Evolutionary conservation across 23 tunicate genomes (phyloP).

Genomic region (Pegea sp.): DNA sequence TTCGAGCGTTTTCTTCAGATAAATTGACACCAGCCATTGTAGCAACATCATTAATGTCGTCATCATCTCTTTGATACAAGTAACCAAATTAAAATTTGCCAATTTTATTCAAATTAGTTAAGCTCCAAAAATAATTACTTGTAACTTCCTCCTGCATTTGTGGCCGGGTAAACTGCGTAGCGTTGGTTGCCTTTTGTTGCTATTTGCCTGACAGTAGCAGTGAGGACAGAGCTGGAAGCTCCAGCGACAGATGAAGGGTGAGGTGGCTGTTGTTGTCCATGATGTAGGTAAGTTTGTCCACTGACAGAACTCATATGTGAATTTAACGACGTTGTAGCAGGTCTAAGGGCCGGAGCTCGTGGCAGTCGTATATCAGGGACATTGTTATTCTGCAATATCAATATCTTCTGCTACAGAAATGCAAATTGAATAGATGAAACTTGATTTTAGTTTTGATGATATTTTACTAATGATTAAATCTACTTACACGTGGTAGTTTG

Average conservation of each 20-base stretch:
- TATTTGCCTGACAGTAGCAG: slow-evolving; percentile 2
- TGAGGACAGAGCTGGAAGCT: slow-evolving; percentile 12
- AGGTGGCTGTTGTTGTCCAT: slow-evolving; percentile 21
- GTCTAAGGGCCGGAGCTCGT: no score
- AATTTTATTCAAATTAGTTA: background rate
- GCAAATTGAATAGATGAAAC: no score
- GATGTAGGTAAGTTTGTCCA: slow-evolving; percentile 17
- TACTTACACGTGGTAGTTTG: no score
- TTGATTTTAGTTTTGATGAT: no score
- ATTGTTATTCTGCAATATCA: slow-evolving; percentile 23
- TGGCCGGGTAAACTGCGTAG: slow-evolving; percentile 18
- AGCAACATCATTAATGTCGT: slow-evolving; percentile 88
- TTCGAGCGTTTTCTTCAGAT: slow-evolving; percentile 75
- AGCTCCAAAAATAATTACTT: slow-evolving; percentile 23
- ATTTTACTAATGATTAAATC: no score
- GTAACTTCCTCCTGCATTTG: slow-evolving; percentile 37
- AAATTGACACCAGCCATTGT: slow-evolving; percentile 93
- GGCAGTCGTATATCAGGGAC: slow-evolving; percentile 86
- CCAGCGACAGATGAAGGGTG: slow-evolving; percentile 39
- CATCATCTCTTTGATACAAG: slow-evolving; percentile 59
- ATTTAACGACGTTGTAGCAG: slow-evolving; percentile 12
- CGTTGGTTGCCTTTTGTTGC: slow-evolving; percentile 12
- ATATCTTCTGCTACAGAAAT: no score
- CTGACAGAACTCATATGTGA: slow-evolving; percentile 19
- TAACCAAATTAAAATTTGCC: background rate